These are phyloP conservation scores for Cuniculus paca DNA, from an alignment of 2,797 vertebrate species.

Conservation along the genomic window DNA sequence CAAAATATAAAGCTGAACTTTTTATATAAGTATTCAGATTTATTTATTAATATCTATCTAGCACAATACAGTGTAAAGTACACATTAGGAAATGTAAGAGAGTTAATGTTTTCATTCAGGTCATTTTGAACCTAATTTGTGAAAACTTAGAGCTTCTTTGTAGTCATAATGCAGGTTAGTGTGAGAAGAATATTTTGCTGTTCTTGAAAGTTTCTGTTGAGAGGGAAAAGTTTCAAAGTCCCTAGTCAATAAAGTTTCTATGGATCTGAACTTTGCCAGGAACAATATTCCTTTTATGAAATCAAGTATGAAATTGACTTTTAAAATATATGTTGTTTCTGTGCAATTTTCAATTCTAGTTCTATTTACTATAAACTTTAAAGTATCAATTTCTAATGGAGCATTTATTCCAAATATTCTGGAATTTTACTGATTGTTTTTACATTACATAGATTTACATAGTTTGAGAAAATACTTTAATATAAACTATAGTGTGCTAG, in stretches of 20 bases:
- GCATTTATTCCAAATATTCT: not conserved
- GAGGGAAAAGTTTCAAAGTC: conserved; percentile 49
- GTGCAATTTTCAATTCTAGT: not conserved
- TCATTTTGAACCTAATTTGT: conserved; percentile 58
- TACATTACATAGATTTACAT: not conserved
- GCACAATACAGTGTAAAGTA: conserved; percentile 64
- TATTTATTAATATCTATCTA: conserved; percentile 72
- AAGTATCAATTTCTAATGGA: not conserved
- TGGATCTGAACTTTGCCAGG: not conserved
- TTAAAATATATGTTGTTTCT: not conserved
- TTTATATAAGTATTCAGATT: conserved; percentile 64
- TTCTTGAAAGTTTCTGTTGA: conserved; percentile 12
- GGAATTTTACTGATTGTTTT: not conserved
- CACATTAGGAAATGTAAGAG: conserved; percentile 37
- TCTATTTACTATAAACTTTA: not conserved
- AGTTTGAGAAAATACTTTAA: not conserved
- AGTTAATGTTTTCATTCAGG: conserved; percentile 29
- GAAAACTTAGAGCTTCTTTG: conserved; percentile 43
- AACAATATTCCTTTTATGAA: conserved; percentile 2
- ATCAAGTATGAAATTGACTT: conserved; percentile 29
- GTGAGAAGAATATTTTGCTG: not conserved
- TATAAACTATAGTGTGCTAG: not conserved
- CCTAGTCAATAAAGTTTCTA: not conserved
- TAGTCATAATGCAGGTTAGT: not conserved
- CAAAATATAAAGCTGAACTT: conserved; percentile 65